A percentile compares a stretch with the other conserved stretches of the same genome.
Evolutionary conservation across 23 tunicate species (phyloP).

Genomic region (Clavelina lepadiformis): DNA sequence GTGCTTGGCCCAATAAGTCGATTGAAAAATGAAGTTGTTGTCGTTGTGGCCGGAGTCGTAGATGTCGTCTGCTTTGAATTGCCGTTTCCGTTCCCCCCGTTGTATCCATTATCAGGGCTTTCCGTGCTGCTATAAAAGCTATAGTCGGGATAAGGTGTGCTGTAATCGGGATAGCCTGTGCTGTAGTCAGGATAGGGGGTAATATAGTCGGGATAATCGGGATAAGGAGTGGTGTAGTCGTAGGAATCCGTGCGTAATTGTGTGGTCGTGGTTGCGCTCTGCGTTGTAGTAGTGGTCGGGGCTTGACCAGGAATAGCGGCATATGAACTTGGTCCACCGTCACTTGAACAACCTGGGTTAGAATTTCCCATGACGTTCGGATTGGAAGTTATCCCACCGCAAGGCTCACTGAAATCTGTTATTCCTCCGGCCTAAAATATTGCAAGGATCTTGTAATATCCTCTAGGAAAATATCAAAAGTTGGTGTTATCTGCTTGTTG

Average conservation of each 20-base stretch:
- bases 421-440: slow-evolving; percentile 39
- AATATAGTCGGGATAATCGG: no score
- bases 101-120: no score
- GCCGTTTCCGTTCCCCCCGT: no score
- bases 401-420: slow-evolving; percentile 57
- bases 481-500: not conserved
- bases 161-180: no score
- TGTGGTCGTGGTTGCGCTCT: not conserved
- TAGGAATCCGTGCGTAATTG: not conserved
- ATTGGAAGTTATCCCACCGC: slow-evolving; percentile 77
- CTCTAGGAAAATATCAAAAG: not conserved
- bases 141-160: no score
- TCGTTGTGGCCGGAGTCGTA: no score
- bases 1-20: no score
- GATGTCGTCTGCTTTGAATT: no score
- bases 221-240: not conserved
- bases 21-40: no score
- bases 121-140: no score
- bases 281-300: slow-evolving; percentile 16
- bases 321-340: not conserved
- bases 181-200: no score
- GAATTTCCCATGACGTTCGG: slow-evolving; percentile 45
- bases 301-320: slow-evolving; percentile 3
- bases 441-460: not conserved
- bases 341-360: slow-evolving; percentile 55